phyloP scores from a whole-genome alignment of 2,113 vertebrate species.

The Eulacestoma nigropectus region DNA sequence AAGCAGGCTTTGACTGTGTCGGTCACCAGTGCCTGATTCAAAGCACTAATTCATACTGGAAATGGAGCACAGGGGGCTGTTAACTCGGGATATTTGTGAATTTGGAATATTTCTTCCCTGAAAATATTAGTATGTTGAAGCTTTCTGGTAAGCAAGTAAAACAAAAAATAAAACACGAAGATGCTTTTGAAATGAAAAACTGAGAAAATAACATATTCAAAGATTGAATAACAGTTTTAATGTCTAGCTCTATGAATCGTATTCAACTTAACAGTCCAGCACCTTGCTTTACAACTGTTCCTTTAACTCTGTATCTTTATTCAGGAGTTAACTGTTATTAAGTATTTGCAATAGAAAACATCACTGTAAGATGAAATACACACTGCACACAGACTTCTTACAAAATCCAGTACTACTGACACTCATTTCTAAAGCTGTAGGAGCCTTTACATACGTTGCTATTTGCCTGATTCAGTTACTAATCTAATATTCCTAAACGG shows the following conservation, averaged over 20 bases:
- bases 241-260: not conserved
- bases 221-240: not conserved
- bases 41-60: not conserved
- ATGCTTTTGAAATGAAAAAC: not conserved
- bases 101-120: not conserved
- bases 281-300: not conserved
- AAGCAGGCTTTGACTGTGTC: not conserved
- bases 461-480: not conserved
- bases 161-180: not conserved
- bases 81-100: not conserved
- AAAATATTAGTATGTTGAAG: not conserved
- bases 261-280: not conserved
- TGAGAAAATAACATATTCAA: not conserved
- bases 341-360: not conserved
- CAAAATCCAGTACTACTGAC: not conserved
- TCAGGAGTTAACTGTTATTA: not conserved
- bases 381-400: not conserved
- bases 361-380: not conserved
- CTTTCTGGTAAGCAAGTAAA: not conserved
- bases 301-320: not conserved
- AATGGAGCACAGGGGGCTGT: not conserved
- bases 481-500: not conserved
- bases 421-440: not conserved
- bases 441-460: not conserved
- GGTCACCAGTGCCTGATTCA: not conserved